Conservation (phyloP, 2,113 vertebrate genomes). For the Copsychus sechellarum region DNA sequence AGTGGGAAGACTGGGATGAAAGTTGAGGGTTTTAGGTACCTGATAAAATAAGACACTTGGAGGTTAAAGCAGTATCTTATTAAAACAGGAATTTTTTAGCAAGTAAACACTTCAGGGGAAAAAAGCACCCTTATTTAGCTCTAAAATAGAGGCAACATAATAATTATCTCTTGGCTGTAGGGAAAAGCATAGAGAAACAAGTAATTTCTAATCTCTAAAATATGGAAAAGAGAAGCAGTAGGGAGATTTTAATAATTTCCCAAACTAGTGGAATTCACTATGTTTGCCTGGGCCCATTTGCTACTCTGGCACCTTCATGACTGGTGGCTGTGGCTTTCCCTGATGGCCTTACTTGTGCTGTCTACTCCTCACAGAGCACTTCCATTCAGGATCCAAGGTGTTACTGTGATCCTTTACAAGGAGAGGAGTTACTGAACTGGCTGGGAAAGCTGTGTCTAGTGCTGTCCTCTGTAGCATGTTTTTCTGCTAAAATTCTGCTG, state of each 20-base stretch:
- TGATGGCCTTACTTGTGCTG: not conserved
- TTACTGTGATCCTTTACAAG: not conserved
- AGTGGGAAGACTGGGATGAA: not conserved
- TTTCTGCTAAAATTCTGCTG: not conserved
- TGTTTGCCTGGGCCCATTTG: accelerated
- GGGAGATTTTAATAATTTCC: not conserved
- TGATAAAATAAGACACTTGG: not conserved
- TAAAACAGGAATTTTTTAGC: not conserved
- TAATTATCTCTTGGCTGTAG: not conserved
- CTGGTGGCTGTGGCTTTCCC: not conserved
- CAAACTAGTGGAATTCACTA: not conserved
- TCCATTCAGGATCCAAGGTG: not conserved
- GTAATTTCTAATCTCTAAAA: not conserved
- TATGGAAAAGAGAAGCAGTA: not conserved
- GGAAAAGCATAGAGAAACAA: not conserved
- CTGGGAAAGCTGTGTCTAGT: not conserved
- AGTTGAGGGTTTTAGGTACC: not conserved
- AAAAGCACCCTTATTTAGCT: not conserved
- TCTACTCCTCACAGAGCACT: not conserved
- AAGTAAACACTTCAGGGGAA: not conserved
- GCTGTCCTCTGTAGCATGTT: not conserved
- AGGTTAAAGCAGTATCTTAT: not conserved
- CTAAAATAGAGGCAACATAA: not conserved
- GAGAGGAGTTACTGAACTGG: not conserved
- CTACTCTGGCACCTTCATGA: not conserved